Evolutionary conservation across 1,140 invertebrate species (phyloP).

Genomic region (Homalodisca vitripennis): DNA sequence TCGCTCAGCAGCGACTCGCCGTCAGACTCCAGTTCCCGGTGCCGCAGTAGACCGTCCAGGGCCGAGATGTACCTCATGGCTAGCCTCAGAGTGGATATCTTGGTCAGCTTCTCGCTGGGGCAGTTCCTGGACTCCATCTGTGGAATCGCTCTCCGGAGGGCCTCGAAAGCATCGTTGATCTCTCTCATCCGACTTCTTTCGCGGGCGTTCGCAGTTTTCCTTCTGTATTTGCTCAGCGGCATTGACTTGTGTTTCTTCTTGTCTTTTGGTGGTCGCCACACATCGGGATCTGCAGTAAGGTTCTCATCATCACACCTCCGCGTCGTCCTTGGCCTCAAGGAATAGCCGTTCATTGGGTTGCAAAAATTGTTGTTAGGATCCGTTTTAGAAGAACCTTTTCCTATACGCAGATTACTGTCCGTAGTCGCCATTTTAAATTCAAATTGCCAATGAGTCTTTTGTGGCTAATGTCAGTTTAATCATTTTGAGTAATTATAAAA

Average conservation of each 20-base stretch:
- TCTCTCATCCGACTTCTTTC: slow-evolving; percentile 84
- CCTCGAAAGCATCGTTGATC: slow-evolving; percentile 85
- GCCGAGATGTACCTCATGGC: slow-evolving; percentile 86
- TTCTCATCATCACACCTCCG: slow-evolving; percentile 36
- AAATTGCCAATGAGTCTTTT: too few species aligned
- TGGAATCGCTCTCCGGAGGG: slow-evolving; percentile 72
- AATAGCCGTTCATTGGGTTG: slow-evolving; percentile 37
- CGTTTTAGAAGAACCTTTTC: too few species aligned
- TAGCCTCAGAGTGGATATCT: slow-evolving; percentile 82
- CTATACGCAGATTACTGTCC: too few species aligned
- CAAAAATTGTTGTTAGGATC: slow-evolving; percentile 14
- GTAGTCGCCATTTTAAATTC: too few species aligned
- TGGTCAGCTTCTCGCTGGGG: slow-evolving; percentile 74
- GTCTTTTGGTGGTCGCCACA: slow-evolving; percentile 30
- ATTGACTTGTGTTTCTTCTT: slow-evolving; percentile 68
- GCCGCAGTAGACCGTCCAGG: slow-evolving; percentile 44
- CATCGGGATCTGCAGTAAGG: slow-evolving; percentile 32
- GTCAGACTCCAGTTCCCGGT: neutral
- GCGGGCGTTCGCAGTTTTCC: slow-evolving; percentile 86
- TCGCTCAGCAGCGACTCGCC: neutral
- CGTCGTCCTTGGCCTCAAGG: slow-evolving; percentile 35
- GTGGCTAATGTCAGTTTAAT: too few species aligned
- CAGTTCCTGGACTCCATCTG: slow-evolving; percentile 6
- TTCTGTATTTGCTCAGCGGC: slow-evolving; percentile 84
- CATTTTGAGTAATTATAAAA: too few species aligned